Base-by-base conservation (phyloP, 2,888 invertebrate species). In the Apomyelois bistriatella region DNA sequence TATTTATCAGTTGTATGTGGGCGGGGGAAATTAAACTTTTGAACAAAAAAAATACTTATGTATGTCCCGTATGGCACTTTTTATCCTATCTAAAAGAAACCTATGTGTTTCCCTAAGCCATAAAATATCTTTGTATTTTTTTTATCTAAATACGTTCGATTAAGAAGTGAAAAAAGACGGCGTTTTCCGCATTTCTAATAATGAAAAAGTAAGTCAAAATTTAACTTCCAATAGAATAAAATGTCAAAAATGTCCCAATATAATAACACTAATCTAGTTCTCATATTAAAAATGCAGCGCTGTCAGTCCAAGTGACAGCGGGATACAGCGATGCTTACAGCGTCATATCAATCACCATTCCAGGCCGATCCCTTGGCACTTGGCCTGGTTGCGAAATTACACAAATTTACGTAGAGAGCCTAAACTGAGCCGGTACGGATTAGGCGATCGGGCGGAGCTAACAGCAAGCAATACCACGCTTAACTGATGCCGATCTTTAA, bases 321-420 rank as follows among this genome's bases (percentile, higher is more conserved):
- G 51, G 51, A 42, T 36, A 35, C 17, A 48, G 48, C 74, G 71
- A 71, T 81, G 76, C 72, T 74, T 74, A 72, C 71, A 80, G 75
- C 80, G 75, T 86, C 83, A 85, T 87, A 90, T 89, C 87, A 88
- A 90, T 90, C 89, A 88, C 82, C 78, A 87, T 87, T 84, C 82
- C 77, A 77, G 76, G 76, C 77, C 82, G 80, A 85, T 88, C 88
- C 88, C 89, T 82, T 88, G 89, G 88, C 86, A 87, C 86, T 88
- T 87, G 88, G 86, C 89, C 89, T 88, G 82, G 81, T 88, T 90
- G 77, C 85, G 73, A 86, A 89, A 88, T 89, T 87, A 90, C 85
- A 85, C 85, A 85, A 89, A 88, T 88, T 90, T 88, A 87, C 86
- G 84, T 82, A 78, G 80, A 79, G 77, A 76, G 86, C 83, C 86